Percentiles rank a stretch among this genome's conserved stretches.
Evolutionary conservation across 1,140 invertebrate genomes (phyloP).

Genomic region (Spodoptera frugiperda): DNA sequence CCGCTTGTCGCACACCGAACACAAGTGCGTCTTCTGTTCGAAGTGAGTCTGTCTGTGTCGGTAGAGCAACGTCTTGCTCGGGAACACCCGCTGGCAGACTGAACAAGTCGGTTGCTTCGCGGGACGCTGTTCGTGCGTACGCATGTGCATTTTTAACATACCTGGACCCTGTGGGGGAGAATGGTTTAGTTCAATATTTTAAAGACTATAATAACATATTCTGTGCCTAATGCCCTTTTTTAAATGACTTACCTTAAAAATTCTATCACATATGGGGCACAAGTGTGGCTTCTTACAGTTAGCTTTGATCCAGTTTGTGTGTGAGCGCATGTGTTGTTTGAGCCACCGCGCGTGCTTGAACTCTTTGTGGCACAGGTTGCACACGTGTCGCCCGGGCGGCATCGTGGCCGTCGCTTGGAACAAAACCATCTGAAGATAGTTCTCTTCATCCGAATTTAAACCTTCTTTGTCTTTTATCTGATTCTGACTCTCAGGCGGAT

Average conservation of each 20-base stretch:
- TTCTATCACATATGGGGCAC: conserved; percentile 87
- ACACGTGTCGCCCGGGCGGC: conserved; percentile 85
- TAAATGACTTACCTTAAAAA: conserved; percentile 71
- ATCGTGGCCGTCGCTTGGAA: conserved; percentile 81
- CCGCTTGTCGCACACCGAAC: conserved; percentile 81
- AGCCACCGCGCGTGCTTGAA: conserved; percentile 87
- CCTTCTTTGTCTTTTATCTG: conserved; percentile 60
- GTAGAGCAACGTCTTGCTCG: conserved; percentile 87
- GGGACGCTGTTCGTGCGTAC: conserved; percentile 86
- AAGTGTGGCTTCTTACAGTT: conserved; percentile 88
- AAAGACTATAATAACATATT: no score
- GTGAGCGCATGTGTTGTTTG: conserved; percentile 87
- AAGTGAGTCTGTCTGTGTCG: conserved; percentile 87
- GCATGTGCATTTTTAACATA: conserved; percentile 88
- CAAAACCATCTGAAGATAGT: conserved; percentile 81
- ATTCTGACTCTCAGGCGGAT: not conserved
- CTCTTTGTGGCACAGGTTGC: conserved; percentile 87
- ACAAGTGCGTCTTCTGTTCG: conserved; percentile 84
- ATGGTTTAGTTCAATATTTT: not conserved
- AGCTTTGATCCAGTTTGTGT: conserved; percentile 88
- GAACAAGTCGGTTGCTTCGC: conserved; percentile 87
- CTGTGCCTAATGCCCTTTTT: no score
- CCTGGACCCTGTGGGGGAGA: conserved; percentile 85
- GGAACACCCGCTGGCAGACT: conserved; percentile 87
- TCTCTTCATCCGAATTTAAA: conserved; percentile 78